These are phyloP conservation scores for Drosophila merina DNA, from an alignment of 2,888 invertebrate species.

Conservation along the genomic window DNA sequence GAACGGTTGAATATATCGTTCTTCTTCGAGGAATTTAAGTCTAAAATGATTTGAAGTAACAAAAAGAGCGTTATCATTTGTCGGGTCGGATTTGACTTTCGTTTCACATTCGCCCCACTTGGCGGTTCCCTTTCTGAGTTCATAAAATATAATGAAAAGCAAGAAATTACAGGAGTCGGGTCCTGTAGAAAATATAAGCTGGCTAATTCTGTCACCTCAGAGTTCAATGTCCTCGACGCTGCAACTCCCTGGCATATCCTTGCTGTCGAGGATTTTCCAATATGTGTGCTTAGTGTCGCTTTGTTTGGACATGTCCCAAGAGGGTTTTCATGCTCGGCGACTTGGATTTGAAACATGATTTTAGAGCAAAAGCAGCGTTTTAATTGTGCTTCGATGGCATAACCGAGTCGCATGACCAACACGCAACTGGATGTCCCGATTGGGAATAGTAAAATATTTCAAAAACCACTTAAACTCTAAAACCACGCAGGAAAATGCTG, in stretches of 20 bases:
- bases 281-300: constrained; percentile 44
- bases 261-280: constrained; percentile 7
- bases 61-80: constrained; percentile 54
- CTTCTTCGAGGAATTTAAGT: constrained; percentile 52
- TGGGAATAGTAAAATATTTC: constrained; percentile 42
- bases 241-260: constrained; percentile 5
- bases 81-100: constrained; percentile 19
- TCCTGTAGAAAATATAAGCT: constrained; percentile 1
- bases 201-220: constrained; percentile 24
- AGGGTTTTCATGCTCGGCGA: constrained; percentile 1
- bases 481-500: constrained; percentile 30
- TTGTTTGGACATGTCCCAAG: constrained; percentile 21
- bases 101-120: constrained; percentile 58
- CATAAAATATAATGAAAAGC: constrained; percentile 77
- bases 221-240: constrained; percentile 37
- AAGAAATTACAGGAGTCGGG: constrained; percentile 58
- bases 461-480: constrained; percentile 58
- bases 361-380: constrained; percentile 21
- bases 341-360: constrained; percentile 55
- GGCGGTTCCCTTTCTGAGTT: constrained; percentile 52
- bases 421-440: constrained; percentile 36
- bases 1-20: constrained; percentile 19
- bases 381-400: constrained; percentile 53
- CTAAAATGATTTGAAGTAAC: constrained; percentile 42
- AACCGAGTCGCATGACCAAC: constrained; percentile 5